A percentile compares a stretch with the other conserved stretches of the same genome.
phyloP scores from a whole-genome alignment of 2,888 invertebrate species.

The Drosophila pseudotakahashii region DNA sequence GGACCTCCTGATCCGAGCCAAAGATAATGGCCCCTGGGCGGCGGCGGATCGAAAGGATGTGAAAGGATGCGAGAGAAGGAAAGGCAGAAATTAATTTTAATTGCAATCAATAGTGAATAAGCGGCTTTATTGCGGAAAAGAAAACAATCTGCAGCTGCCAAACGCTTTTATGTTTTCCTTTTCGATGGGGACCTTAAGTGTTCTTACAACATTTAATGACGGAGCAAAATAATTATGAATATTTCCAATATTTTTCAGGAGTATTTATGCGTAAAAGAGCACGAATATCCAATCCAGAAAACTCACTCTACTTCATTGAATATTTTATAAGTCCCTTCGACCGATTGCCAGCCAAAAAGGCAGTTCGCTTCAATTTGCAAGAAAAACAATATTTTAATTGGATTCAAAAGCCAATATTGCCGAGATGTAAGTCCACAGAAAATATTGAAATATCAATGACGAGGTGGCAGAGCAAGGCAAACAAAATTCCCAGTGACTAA shows the following conservation, averaged over 20 bases:
- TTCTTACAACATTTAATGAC: not conserved
- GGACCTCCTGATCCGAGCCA: slow-evolving; percentile 98
- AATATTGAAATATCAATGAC: slow-evolving; percentile 8
- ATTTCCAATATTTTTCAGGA: too few species aligned
- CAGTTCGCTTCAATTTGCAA: slow-evolving; percentile 12
- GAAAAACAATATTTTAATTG: slow-evolving; percentile 20
- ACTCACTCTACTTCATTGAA: too few species aligned
- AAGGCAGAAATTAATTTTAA: slow-evolving; percentile 46
- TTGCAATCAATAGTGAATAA: slow-evolving; percentile 41
- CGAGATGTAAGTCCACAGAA: not conserved
- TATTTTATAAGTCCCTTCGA: too few species aligned
- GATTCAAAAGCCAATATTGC: slow-evolving; percentile 4
- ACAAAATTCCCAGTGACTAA: slow-evolving; percentile 10
- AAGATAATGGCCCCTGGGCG: slow-evolving; percentile 95
- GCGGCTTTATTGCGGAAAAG: slow-evolving; percentile 4
- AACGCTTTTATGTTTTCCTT: not conserved
- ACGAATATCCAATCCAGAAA: too few species aligned
- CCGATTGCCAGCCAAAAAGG: not conserved
- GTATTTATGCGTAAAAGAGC: too few species aligned
- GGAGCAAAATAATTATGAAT: not conserved
- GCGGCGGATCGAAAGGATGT: not conserved
- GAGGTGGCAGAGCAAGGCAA: not conserved
- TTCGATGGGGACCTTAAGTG: not conserved
- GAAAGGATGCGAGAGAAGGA: not conserved
- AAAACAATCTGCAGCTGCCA: slow-evolving; percentile 14